phyloP scores from a whole-genome alignment of 2,797 vertebrate genomes.

The Sebastolobus alascanus region DNA sequence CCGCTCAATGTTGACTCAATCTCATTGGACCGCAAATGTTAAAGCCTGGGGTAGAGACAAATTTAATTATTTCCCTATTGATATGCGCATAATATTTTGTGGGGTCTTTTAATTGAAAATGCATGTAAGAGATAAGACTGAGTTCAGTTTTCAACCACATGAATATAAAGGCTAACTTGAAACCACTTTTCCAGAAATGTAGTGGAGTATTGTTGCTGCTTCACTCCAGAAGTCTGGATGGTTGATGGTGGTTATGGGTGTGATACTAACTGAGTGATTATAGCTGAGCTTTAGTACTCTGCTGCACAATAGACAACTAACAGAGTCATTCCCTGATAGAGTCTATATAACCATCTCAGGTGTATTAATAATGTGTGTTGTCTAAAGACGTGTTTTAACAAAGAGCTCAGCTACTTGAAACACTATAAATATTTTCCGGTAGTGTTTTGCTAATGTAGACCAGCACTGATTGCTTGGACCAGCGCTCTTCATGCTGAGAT shows the following conservation, averaged over 20 bases:
- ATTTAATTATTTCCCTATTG: slow-evolving; percentile 39
- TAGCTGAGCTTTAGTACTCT: slow-evolving; percentile 2
- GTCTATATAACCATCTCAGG: background rate
- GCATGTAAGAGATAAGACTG: slow-evolving; percentile 22
- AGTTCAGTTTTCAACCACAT: slow-evolving; percentile 24
- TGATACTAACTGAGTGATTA: slow-evolving; percentile 3
- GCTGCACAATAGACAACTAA: slow-evolving; percentile 20
- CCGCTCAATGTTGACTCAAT: slow-evolving; percentile 48
- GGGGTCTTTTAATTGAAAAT: slow-evolving; percentile 46
- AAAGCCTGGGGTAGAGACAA: slow-evolving; percentile 8
- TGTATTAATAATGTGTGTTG: background rate
- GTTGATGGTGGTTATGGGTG: slow-evolving; percentile 11
- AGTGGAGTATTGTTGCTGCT: slow-evolving; percentile 6
- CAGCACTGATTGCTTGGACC: slow-evolving; percentile 14
- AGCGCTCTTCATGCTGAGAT: background rate
- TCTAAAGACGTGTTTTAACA: background rate
- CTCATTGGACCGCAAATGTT: slow-evolving; percentile 20
- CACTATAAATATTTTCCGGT: background rate
- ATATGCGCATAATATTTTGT: slow-evolving; percentile 18
- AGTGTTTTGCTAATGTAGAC: slow-evolving; percentile 17
- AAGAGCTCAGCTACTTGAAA: slow-evolving; percentile 3
- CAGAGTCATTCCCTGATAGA: slow-evolving; percentile 19
- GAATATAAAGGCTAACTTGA: slow-evolving; percentile 27
- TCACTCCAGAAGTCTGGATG: slow-evolving; percentile 30
- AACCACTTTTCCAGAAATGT: slow-evolving; percentile 3